Base-by-base conservation (phyloP, 2,888 invertebrate species). In the Osedax frankpressi region DNA sequence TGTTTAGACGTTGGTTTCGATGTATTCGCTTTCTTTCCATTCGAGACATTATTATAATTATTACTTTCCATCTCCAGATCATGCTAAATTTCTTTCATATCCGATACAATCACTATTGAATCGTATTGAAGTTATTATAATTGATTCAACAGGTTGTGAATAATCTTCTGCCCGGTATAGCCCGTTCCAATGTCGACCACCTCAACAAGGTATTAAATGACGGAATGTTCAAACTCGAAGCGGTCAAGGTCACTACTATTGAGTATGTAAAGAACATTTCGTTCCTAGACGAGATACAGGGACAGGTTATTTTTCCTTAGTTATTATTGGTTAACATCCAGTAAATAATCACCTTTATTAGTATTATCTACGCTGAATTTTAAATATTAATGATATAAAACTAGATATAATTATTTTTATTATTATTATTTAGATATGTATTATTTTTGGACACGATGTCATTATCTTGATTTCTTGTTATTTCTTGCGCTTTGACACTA, bases 261-360 rank as follows among this genome's bases (percentile, higher is more conserved):
- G 91, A 92, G 77, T 88, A 89, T 80, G 91, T 91, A 0, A 87
- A 87, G 19, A 90, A 88, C 79, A 87, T 92, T 74, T 88, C 86
- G 69, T 89, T 91, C 85, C 81, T 92, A 71, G 90, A 92, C 74
- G 87, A 88, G 2, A 86, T 90, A 14, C 88, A 89, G 77, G 82
- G 86, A 1, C 87, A 85, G 78, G 82, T 82, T n/a, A n/a, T n/a
- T n/a, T n/a, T n/a, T n/a, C n/a, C n/a, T n/a, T n/a, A n/a, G n/a
- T n/a, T n/a, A n/a, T n/a, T n/a, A n/a, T n/a, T n/a, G n/a, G n/a
- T n/a, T n/a, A n/a, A n/a, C n/a, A n/a, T n/a, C n/a, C n/a, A n/a
- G n/a, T n/a, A n/a, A n/a, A n/a, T n/a, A n/a, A n/a, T n/a, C n/a
- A n/a, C n/a, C n/a, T n/a, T n/a, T n/a, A n/a, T n/a, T n/a, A n/a